Evolutionary conservation across 2,113 vertebrate species (phyloP), one percentile per base, ranked within the genome.

Genomic region (Coryphaenoides rupestris): DNA sequence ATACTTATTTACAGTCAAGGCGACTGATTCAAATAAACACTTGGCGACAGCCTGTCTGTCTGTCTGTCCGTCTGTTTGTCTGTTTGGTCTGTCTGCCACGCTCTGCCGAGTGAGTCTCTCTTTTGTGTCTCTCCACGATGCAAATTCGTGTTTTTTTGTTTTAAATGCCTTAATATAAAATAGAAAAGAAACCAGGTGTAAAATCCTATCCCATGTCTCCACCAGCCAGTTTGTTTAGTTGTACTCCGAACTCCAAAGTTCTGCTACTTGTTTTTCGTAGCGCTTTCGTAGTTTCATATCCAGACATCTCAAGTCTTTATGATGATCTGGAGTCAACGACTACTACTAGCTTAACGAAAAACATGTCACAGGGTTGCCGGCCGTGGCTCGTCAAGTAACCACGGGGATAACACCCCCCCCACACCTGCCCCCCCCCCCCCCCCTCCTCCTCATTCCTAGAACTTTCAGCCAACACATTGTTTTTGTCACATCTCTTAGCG

Each of bases 21-120:
- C 22, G 16, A 45, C 9, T 62, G 72, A 63, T 72, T 58, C 66
- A 52, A 79, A 28, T 54, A 79, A 72, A 72, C 63, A 70, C 60
- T 50, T 21, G 62, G 56, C 60, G 33, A 55, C 55, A 46, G 33
- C 67, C 65, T 45, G 52, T 46, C 62, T 67, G 49, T 16, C 19
- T 0, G 5, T 26, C 58, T 66, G 52, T 22, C 26, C 16, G n/a
- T 24, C 56, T n/a, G n/a, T 53, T 5, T 13, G 40, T n/a, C 50
- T 53, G n/a, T n/a, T n/a, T n/a, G n/a, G 46, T 15, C 19, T 0
- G 5, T 26, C 58, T 66, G 52, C 19, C 26, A 9, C 9, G 12
- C 58, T 21, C 13, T 55, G n/a, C n/a, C n/a, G 19, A 16, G 47
- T 21, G 19, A 10, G 54, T 55, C 21, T 13, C 33, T 49, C 47